Percentiles rank a stretch among this genome's conserved stretches.
Evolutionary conservation across 2,113 vertebrate species (phyloP).

Genomic region (Onychostruthus taczanowskii): DNA sequence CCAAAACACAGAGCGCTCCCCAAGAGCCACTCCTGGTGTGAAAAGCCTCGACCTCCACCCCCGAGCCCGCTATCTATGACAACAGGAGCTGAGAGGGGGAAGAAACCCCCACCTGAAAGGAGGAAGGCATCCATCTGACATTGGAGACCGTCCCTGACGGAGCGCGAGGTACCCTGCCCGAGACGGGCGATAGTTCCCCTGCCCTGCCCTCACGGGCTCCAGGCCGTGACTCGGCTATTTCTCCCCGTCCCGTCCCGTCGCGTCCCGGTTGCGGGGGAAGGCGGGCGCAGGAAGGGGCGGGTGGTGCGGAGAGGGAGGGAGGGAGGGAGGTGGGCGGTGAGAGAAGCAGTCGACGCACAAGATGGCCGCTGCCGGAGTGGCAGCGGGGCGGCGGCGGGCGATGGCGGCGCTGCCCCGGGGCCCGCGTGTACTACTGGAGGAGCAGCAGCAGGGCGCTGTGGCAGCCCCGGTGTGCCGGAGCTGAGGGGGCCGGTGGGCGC

Average conservation of each 20-base stretch:
- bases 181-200: rapidly evolving
- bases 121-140: rapidly evolving
- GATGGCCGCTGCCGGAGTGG: constrained; percentile 78
- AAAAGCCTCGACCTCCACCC: no score
- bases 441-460: background rate
- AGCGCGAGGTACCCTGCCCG: rapidly evolving
- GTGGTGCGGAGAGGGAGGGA: background rate
- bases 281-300: constrained; percentile 28
- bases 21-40: rapidly evolving
- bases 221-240: background rate
- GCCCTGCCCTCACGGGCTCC: rapidly evolving
- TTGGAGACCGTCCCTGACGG: rapidly evolving
- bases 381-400: constrained; percentile 21
- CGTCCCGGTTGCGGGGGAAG: background rate
- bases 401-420: constrained; percentile 24
- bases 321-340: background rate
- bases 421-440: constrained; percentile 1
- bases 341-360: constrained; percentile 64
- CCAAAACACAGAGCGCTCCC: background rate
- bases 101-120: background rate
- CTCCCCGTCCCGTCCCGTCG: background rate
- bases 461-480: constrained; percentile 59
- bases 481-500: constrained; percentile 63
- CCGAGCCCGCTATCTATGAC: rapidly evolving
- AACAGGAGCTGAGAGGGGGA: rapidly evolving